Base-by-base conservation (phyloP, 2,888 invertebrate genomes). In the Gastracanthus pulcherrimus region DNA sequence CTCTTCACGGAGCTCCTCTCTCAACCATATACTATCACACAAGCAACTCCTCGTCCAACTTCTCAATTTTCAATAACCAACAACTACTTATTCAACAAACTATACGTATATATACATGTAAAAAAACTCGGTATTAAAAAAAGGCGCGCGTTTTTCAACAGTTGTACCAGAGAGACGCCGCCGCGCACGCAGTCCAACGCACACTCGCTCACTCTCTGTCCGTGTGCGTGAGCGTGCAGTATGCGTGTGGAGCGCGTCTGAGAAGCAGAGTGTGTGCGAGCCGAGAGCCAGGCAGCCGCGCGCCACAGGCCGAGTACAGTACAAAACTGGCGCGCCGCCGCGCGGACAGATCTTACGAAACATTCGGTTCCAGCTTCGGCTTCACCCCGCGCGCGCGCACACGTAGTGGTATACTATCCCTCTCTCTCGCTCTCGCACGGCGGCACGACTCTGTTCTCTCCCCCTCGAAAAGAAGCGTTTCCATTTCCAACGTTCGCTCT, bases 361-460 rank as follows among this genome's bases (percentile, higher is more conserved):
- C 80, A n/a, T n/a, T n/a, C n/a, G n/a, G n/a, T n/a, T n/a, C n/a
- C n/a, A n/a, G n/a, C n/a, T n/a, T n/a, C n/a, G n/a, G n/a, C 80
- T 83, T 84, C 64, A 76, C 77, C 81, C 77, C 69, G 66, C 75
- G 29, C 72, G 60, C 45, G 29, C 84, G 60, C 82, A 2, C 48
- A 0, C 48, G n/a, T n/a, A n/a, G n/a, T n/a, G n/a, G n/a, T n/a
- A n/a, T n/a, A 19, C 48, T n/a, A n/a, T 82, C 82, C 81, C 81
- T 84, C 84, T 76, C 84, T 82, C 84, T 81, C 78, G 74, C 55
- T 76, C 69, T n/a, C 55, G 31, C 76, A 71, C 60, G 76, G 38
- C 78, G 9, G 77, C 51, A 64, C 74, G 71, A 66, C 55, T 67
- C 76, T 23, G 69, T 64, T 74, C 67, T 80, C 80, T 80, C 77